Conservation (phyloP, 37 sponge, comb jelly and placozoan genomes). For the Agelas oroides region DNA sequence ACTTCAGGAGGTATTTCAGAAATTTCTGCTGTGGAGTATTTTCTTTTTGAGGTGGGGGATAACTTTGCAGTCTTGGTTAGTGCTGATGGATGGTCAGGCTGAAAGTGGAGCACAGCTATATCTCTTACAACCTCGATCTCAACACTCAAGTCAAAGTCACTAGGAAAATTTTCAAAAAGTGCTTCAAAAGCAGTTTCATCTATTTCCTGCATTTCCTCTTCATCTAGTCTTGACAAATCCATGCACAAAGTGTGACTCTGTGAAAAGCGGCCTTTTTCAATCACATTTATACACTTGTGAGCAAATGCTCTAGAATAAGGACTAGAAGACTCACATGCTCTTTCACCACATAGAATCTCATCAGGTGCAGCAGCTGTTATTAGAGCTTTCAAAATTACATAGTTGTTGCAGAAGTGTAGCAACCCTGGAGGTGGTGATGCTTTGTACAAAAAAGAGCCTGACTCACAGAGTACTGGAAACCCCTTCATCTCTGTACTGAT, state of each 20-base stretch:
- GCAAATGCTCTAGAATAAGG: background rate
- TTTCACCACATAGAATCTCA: conserved; percentile 25
- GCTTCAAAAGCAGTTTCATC: background rate
- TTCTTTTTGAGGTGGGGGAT: background rate
- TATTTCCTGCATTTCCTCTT: background rate
- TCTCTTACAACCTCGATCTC: background rate
- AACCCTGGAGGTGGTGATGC: no score
- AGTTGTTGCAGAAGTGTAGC: conserved; percentile 10
- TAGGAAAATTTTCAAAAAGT: background rate
- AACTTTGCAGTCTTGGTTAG: background rate
- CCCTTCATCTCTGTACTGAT: background rate
- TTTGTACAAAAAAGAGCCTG: no score
- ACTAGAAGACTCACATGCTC: background rate
- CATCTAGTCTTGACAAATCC: background rate
- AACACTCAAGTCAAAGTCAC: background rate
- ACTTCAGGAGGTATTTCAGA: background rate
- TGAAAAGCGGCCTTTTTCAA: background rate
- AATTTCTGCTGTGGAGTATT: background rate
- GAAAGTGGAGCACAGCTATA: background rate
- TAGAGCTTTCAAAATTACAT: conserved; percentile 1
- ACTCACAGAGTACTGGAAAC: no score
- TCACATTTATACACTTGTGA: background rate
- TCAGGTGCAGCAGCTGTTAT: conserved; percentile 17
- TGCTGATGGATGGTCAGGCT: no score
- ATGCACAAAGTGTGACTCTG: background rate